Evolutionary conservation across 2,888 invertebrate genomes (phyloP).

Genomic region (Acleris emargana): DNA sequence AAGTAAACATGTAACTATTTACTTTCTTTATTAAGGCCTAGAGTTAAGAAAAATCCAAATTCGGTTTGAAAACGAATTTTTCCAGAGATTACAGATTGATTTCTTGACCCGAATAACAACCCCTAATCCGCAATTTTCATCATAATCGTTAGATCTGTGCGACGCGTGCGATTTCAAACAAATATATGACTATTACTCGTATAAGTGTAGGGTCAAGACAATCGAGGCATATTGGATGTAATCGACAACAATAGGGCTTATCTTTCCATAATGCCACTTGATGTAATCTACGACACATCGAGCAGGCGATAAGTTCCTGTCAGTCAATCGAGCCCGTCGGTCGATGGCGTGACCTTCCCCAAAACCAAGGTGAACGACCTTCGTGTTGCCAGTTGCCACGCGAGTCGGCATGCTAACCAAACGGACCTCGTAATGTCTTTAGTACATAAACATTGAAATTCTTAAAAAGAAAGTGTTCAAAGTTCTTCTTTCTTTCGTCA

Average conservation of each 20-base stretch:
- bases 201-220: too few species aligned
- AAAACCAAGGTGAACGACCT: slow-evolving; percentile 40
- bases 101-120: too few species aligned
- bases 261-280: slow-evolving; percentile 29
- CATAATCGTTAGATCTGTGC: too few species aligned
- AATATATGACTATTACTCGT: too few species aligned
- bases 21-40: too few species aligned
- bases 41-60: too few species aligned
- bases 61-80: too few species aligned
- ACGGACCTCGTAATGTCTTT: slow-evolving; percentile 18
- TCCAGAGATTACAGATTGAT: too few species aligned
- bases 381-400: slow-evolving; percentile 13
- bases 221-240: slow-evolving; percentile 1
- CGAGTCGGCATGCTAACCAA: slow-evolving; percentile 20
- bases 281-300: slow-evolving; percentile 34
- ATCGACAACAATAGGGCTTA: slow-evolving; percentile 23
- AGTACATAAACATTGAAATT: slow-evolving; percentile 24
- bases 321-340: slow-evolving; percentile 33
- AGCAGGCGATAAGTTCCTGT: slow-evolving; percentile 34
- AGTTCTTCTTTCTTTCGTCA: slow-evolving; percentile 1
- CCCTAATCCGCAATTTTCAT: too few species aligned
- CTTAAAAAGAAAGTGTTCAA: slow-evolving; percentile 29
- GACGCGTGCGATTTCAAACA: too few species aligned
- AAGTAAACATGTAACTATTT: too few species aligned
- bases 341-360: slow-evolving; percentile 37